These are phyloP conservation scores for Drosophila yooni DNA, from an alignment of 2,888 invertebrate genomes.

Conservation along the genomic window DNA sequence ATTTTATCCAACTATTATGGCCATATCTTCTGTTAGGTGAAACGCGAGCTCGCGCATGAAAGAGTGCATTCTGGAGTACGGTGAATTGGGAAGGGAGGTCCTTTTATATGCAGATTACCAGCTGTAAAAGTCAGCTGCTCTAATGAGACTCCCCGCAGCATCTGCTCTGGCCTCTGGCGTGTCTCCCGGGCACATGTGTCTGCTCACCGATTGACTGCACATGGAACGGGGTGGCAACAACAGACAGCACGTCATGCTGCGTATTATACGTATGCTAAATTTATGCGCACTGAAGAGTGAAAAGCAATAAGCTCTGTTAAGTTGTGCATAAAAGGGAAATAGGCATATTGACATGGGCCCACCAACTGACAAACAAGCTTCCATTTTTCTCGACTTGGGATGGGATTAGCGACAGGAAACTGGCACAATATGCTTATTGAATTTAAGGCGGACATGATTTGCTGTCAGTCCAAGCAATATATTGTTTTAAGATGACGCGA, in stretches of 20 bases:
- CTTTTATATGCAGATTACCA: conserved; percentile 72
- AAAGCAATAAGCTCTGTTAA: conserved; percentile 79
- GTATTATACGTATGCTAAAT: conserved; percentile 67
- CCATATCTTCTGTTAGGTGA: conserved; percentile 50
- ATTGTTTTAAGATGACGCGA: conserved; percentile 12
- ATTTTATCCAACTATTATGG: conserved; percentile 48
- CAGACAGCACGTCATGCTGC: conserved; percentile 55
- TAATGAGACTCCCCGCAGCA: conserved; percentile 61
- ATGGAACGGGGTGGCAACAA: conserved; percentile 18
- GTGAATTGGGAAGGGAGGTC: not conserved
- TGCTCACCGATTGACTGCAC: conserved; percentile 51
- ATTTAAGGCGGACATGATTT: conserved; percentile 36
- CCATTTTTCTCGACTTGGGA: not conserved
- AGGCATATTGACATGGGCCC: conserved; percentile 62
- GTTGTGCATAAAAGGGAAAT: conserved; percentile 78
- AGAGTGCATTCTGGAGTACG: not conserved
- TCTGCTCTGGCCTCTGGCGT: conserved; percentile 15
- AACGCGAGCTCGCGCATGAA: conserved; percentile 49
- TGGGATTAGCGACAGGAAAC: not conserved
- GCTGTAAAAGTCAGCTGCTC: conserved; percentile 41
- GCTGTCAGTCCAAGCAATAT: not conserved
- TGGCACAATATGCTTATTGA: conserved; percentile 56
- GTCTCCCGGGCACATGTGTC: conserved; percentile 17
- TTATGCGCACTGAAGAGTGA: conserved; percentile 79
- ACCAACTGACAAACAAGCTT: conserved; percentile 1